Evolutionary conservation across 2,113 vertebrate genomes (phyloP).

Genomic region (Lynx canadensis): DNA sequence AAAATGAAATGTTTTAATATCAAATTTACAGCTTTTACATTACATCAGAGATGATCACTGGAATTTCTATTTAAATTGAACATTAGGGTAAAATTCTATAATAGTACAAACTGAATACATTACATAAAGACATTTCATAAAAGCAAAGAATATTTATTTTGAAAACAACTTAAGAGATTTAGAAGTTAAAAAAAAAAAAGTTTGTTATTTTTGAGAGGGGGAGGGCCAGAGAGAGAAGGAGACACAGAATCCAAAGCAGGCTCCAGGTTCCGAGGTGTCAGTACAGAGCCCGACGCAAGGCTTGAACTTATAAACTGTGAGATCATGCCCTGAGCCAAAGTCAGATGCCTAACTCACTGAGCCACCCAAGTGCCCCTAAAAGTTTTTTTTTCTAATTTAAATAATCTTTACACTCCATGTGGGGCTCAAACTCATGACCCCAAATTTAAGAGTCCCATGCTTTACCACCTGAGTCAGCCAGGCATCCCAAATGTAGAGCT

Average conservation of each 20-base stretch:
- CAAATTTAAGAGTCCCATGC: neutral
- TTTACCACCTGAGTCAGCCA: neutral
- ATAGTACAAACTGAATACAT: neutral
- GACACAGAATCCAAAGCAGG: no score
- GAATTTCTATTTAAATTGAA: slow-evolving; percentile 6
- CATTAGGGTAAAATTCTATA: neutral
- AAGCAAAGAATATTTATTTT: slow-evolving; percentile 26
- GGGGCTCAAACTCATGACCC: neutral
- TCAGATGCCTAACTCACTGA: neutral
- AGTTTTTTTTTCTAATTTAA: neutral
- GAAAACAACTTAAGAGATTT: slow-evolving; percentile 2
- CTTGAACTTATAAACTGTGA: neutral
- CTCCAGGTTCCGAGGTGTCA: no score
- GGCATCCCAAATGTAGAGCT: neutral
- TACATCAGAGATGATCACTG: neutral
- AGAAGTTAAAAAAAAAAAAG: neutral
- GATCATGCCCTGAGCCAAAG: neutral
- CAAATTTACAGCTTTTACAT: neutral
- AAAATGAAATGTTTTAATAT: slow-evolving; percentile 33
- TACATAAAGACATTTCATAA: neutral
- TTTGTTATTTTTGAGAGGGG: neutral
- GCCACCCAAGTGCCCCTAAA: no score
- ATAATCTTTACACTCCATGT: neutral
- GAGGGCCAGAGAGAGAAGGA: neutral
- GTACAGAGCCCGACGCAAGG: neutral